Base-by-base conservation (phyloP, 2,888 invertebrate genomes). In the Leucoptera coffeella region DNA sequence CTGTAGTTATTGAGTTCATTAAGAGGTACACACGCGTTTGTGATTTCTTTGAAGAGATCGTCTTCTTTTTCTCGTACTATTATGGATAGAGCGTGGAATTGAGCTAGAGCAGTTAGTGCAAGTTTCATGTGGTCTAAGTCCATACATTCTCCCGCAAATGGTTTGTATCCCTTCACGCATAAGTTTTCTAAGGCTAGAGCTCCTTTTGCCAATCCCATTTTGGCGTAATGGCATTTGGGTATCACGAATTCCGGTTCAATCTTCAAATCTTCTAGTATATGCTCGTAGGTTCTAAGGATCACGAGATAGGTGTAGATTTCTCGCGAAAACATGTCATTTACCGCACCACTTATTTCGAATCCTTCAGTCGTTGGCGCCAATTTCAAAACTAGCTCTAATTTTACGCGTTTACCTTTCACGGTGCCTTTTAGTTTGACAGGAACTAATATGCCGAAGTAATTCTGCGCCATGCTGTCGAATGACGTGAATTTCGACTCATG, bases 401-500 rank as follows among this genome's bases (percentile, higher is more conserved):
- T 35, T 19, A 42, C 34, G 20, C 35, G 30, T 15, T 36, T 34
- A 2, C 34, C 38, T 19, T 42, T 20, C 19, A 25, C 30, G 31
- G 36, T 19, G 8, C 52, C 58, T 14, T 32, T 35, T 34, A 67
- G 34, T 22, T 38, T 33, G 22, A 59, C 36, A 4, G 67, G 65
- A 20, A 65, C 36, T 14, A 67, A 39, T 23, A 57, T 38, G 15
- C 64, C 67, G 20, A 69, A 69, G 35, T 60, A 69, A 34, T 67
- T 67, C 37, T 65, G 65, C 2, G 53, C 62, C 12, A 56, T 47
- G 33, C 31, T 40, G 30, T 57, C 42, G 8, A 17, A 17, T n/a
- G n/a, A n/a, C n/a, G n/a, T n/a, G n/a, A n/a, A n/a, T n/a, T n/a
- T n/a, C n/a, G n/a, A n/a, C n/a, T n/a, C n/a, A n/a, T n/a, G n/a